Conservation (phyloP, 2,113 vertebrate genomes). For the Pseudonaja textilis region DNA sequence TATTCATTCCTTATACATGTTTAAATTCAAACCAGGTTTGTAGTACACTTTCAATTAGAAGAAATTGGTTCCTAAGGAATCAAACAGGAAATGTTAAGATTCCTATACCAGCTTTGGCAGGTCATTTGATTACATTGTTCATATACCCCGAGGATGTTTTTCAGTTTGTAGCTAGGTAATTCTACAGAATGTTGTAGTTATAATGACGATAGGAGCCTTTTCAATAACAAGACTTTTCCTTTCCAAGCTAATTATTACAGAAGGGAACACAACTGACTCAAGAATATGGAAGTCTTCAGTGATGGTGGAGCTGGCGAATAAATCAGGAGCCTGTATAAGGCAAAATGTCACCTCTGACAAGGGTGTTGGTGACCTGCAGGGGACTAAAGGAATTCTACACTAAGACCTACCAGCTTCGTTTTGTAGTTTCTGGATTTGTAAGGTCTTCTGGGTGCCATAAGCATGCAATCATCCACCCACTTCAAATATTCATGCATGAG, state of each 20-base stretch:
- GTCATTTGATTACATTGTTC: conserved; percentile 20
- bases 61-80: conserved; percentile 27
- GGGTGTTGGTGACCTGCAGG: background rate
- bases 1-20: background rate
- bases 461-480: background rate
- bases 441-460: background rate
- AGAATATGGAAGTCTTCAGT: conserved; percentile 7
- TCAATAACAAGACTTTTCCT: background rate
- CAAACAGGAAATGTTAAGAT: conserved; percentile 25
- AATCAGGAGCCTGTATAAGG: background rate
- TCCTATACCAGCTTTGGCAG: conserved; percentile 33
- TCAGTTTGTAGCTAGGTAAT: conserved; percentile 9
- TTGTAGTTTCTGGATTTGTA: background rate
- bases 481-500: background rate
- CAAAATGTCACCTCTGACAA: background rate
- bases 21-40: conserved; percentile 25
- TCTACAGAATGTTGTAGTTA: background rate
- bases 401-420: background rate
- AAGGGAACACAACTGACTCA: background rate
- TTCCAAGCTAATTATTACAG: background rate
- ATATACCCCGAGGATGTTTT: conserved; percentile 21
- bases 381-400: background rate
- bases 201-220: background rate
- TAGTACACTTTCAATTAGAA: background rate
- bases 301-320: background rate